A percentile compares a stretch with the other conserved stretches of the same genome.
phyloP scores from a whole-genome alignment of 1,140 invertebrate species.

The Ridgeia piscesae region DNA sequence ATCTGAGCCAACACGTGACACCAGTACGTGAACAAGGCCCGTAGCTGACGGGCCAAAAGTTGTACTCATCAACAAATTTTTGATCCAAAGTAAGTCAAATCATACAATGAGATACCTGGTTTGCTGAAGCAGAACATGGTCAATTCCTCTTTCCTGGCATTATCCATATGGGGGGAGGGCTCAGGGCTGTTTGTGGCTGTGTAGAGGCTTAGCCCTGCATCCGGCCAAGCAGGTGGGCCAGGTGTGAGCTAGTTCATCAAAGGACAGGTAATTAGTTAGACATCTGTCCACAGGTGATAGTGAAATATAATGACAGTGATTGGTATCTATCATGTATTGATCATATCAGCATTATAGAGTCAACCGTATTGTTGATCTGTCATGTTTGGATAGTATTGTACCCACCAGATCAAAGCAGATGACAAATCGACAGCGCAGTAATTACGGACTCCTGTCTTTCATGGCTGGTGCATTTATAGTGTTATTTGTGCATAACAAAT shows the following conservation, averaged over 20 bases:
- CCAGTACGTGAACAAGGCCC: too few relatives aligned
- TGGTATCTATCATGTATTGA: not conserved
- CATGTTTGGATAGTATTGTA: not conserved
- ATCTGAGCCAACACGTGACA: too few relatives aligned
- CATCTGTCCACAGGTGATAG: not conserved
- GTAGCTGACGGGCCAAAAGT: too few relatives aligned
- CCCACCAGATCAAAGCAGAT: not conserved
- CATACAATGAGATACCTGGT: too few relatives aligned
- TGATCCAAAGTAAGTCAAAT: too few relatives aligned
- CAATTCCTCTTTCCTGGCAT: too few relatives aligned
- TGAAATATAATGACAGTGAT: not conserved
- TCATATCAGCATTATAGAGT: not conserved
- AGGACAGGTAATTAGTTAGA: not conserved
- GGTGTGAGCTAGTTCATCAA: not conserved
- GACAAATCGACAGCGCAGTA: not conserved
- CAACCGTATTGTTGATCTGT: not conserved
- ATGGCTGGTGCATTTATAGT: not conserved
- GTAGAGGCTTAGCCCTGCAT: not conserved
- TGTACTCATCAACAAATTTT: too few relatives aligned
- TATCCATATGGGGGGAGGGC: too few relatives aligned
- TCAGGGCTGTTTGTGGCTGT: not conserved
- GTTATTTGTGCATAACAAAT: not conserved
- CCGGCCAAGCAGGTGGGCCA: not conserved
- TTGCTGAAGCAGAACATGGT: too few relatives aligned
- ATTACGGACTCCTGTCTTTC: not conserved